Base-by-base conservation (phyloP, 2,888 invertebrate species). In the Lasioglossum figueresi region DNA sequence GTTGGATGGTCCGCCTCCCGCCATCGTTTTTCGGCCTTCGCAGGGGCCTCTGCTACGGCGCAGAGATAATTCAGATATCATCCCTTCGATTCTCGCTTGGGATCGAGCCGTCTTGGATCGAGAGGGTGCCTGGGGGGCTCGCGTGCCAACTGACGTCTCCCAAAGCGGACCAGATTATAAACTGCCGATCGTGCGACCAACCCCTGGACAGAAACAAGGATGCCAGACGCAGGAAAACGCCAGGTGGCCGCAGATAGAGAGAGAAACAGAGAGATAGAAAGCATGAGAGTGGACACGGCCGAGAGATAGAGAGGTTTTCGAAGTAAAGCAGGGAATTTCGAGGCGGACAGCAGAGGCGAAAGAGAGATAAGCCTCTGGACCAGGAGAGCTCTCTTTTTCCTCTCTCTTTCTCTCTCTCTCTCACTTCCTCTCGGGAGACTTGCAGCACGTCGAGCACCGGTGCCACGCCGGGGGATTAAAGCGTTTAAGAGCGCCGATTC, bases 81-180 rank as follows among this genome's bases (percentile, higher is more conserved):
- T 93, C 93, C 93, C 92, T 88, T 84, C 88, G 90, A 90, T 91
- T 87, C 89, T 87, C 74, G 66, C 83, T 56, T 19, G 16, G 31
- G 87, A 86, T 88, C 83, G 82, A 84, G 82, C 83, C 86, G 86
- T 82, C 78, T 81, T 80, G 82, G 66, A 83, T 74, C 88, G 84
- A 79, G 83, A 82, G 87, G 86, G 76, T 83, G 89, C 91, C 90
- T 80, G 48, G 75, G 82, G 90, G 92, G 90, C 93, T 93, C 93
- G 93, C 93, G 93, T 93, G 93, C 93, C 93, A 93, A 93, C 93
- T 93, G 93, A 93, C 93, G 93, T 89, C 88, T 90, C 88, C 90
- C 85, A 90, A 88, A 90, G 80, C 88, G 87, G 85, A 76, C 85
- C 90, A 87, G 90, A 90, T 93, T 93, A 91, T 87, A 88, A 92